Base-by-base conservation (phyloP, 2,888 invertebrate species). In the Bhutanitis thaidina region DNA sequence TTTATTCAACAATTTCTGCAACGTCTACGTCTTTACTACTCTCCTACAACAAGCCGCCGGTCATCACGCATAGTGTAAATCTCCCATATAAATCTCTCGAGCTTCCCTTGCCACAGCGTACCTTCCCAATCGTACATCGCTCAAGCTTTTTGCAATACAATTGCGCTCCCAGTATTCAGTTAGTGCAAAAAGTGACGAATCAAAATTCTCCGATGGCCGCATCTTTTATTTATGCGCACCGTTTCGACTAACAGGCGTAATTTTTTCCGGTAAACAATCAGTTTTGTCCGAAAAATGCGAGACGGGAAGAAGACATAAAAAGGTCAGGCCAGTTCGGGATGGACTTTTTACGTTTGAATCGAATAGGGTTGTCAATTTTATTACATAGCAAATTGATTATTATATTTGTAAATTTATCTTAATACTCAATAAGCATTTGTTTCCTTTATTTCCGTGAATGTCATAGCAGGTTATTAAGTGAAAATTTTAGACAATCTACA, bases 241-340 rank as follows among this genome's bases (percentile, higher is more conserved):
- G 77, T 74, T 80, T 77, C 81, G 78, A 72, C 83, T 87, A 87
- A 88, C 88, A 86, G 87, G 74, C 83, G 86, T 87, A 84, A 88
- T 89, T 89, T 89, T 89, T 88, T 88, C 88, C 88, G 80, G 77
- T 82, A 89, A 88, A 89, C 88, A 89, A 88, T 87, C 87, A 86
- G 79, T 88, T 89, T 88, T 88, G 84, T 69, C 81, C 79, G 85
- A 88, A 89, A 89, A 89, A 86, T 88, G 82, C 84, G 80, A 76
- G 76, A 78, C 81, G 80, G 68, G 80, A 83, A 76, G 80, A 80
- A 80, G 77, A 74, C 74, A 73, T 86, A 88, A 88, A 88, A 88
- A 88, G 76, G 70, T 70, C 64, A 61, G 64, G 59, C 60, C 72
- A 76, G 73, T 74, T 74, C 77, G 74, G 71, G 64, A 59, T 58